phyloP scores from a whole-genome alignment of 2,888 invertebrate species.

The Rotaria socialis region DNA sequence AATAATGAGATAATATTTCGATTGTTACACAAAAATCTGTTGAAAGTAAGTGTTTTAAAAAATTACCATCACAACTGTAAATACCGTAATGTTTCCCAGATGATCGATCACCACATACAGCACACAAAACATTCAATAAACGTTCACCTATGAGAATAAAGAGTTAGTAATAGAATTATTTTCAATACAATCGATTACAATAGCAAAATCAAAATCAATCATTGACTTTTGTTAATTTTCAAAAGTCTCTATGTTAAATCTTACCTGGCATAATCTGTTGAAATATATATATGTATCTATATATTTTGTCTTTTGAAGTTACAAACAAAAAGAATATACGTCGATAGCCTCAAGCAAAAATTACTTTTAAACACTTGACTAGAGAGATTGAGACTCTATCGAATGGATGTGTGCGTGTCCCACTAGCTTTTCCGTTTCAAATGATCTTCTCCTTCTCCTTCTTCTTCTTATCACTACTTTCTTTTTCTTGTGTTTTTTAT shows the following conservation, averaged over 20 bases:
- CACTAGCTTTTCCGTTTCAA: constrained; percentile 32
- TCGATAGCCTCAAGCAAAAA: constrained; percentile 6
- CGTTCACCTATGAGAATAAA: constrained; percentile 51
- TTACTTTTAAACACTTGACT: constrained; percentile 37
- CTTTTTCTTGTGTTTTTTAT: background rate
- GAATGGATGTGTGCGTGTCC: constrained; percentile 26
- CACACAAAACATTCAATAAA: constrained; percentile 54
- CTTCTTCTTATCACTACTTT: constrained; percentile 23
- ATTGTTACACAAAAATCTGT: too few relatives aligned
- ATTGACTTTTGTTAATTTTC: background rate
- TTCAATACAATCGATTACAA: background rate
- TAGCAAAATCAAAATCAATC: background rate
- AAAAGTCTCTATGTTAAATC: background rate
- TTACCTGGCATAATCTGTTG: background rate
- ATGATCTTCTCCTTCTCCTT: background rate
- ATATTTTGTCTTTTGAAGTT: background rate
- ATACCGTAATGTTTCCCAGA: constrained; percentile 57
- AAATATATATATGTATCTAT: background rate
- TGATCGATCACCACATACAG: constrained; percentile 55
- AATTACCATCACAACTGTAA: constrained; percentile 56
- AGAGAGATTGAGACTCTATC: constrained; percentile 18
- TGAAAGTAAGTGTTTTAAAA: background rate
- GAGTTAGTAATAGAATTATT: background rate
- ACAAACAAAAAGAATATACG: background rate
- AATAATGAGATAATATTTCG: too few relatives aligned